Base-by-base conservation (phyloP, 1,140 invertebrate genomes). In the Temnothorax curvispinosus region DNA sequence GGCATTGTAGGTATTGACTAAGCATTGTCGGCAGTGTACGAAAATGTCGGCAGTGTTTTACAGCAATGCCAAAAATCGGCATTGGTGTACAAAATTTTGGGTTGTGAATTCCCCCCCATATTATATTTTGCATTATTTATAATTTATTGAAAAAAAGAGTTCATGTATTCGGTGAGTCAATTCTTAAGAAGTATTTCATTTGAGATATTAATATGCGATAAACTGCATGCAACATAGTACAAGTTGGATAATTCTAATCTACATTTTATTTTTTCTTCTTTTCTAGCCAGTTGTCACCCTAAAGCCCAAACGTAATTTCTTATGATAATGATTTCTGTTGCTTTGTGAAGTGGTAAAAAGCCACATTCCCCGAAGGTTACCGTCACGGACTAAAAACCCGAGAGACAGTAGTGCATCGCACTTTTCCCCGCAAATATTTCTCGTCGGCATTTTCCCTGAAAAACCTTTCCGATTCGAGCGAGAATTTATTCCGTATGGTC, bases 251-350 rank as follows among this genome's bases (percentile, higher is more conserved):
- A 56, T 58, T 58, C 54, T 50, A n/a, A 71, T 52, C 9, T 69
- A n/a, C n/a, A 69, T 71, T 38, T 56, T 15, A 8, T 15, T 54
- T 69, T 69, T 69, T 18, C 7, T 15, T 44, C 15, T 62, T 54
- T 80, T 50, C 35, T 2, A 6, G 21, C 35, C 2, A 6, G 21
- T 56, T 82, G 50, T 72, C 38, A 27, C 50, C 38, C 78, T n/a
- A 56, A 72, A 82, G 21, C 50, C 50, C 78, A 82, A 27, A 81
- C 18, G 38, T 58, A 72, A 72, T 72, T 47, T 82, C 50, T 82
- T 82, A 82, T 58, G 65, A 78, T 78, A 78, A 78, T 64, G 44
- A 82, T 72, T 82, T 72, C 52, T 58, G 65, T 72, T 82, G 52
- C 15, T 82, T 27, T 58, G 35, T 71, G 15, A 71, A 56, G 52